phyloP scores from a whole-genome alignment of 2,888 invertebrate genomes.

The Drosophila yooni region DNA sequence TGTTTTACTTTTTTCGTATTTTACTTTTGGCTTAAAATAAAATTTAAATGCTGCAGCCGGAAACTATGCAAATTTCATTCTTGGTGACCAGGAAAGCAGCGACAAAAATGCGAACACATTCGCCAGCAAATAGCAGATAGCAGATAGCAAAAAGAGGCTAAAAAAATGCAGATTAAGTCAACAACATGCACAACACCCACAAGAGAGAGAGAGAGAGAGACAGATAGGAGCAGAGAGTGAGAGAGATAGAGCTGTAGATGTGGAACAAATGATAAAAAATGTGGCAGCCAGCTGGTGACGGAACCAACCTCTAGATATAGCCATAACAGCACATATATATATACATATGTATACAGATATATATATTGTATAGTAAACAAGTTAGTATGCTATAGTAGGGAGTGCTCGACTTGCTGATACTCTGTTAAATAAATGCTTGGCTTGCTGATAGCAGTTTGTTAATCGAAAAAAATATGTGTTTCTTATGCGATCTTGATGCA shows the following conservation, averaged over 20 bases:
- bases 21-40: slow-evolving; percentile 1
- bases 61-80: slow-evolving; percentile 58
- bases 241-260: slow-evolving; percentile 1
- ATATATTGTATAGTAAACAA: neutral
- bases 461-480: too few relatives aligned
- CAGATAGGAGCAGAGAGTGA: neutral
- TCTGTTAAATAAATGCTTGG: too few relatives aligned
- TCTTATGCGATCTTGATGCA: too few relatives aligned
- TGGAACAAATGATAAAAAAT: slow-evolving; percentile 47
- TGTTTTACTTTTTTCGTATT: neutral
- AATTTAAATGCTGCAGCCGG: slow-evolving; percentile 29
- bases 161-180: slow-evolving; percentile 75
- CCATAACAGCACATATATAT: slow-evolving; percentile 23
- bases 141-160: slow-evolving; percentile 18
- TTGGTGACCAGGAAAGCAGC: slow-evolving; percentile 44
- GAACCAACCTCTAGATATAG: slow-evolving; percentile 12
- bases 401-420: neutral
- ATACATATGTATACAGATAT: neutral
- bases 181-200: slow-evolving; percentile 42
- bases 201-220: slow-evolving; percentile 6
- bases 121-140: slow-evolving; percentile 27
- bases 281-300: slow-evolving; percentile 50
- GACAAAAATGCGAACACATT: slow-evolving; percentile 48
- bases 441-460: neutral
- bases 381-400: neutral